Conservation (phyloP, 1,140 invertebrate genomes). For the Probaryconus sp. region DNA sequence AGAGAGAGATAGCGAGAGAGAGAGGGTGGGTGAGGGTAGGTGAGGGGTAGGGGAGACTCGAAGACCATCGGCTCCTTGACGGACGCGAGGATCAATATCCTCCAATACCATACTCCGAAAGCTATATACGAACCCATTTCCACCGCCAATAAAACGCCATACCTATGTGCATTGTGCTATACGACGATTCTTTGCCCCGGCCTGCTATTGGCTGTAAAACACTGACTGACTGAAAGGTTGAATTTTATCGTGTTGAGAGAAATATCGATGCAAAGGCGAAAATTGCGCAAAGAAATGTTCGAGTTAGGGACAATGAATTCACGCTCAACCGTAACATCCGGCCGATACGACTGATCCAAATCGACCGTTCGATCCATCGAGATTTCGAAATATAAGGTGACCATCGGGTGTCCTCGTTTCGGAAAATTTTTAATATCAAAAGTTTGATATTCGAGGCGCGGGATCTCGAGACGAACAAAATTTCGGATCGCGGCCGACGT, state of each 20-base stretch:
- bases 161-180: slow-evolving; percentile 76
- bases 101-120: slow-evolving; percentile 77
- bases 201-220: slow-evolving; percentile 76
- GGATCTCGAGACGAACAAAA: not conserved
- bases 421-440: too few relatives aligned
- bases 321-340: slow-evolving; percentile 24
- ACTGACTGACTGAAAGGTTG: slow-evolving; percentile 75
- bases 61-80: slow-evolving; percentile 77
- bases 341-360: too few relatives aligned
- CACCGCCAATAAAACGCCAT: slow-evolving; percentile 77
- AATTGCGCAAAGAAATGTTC: slow-evolving; percentile 44
- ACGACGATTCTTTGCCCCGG: slow-evolving; percentile 73
- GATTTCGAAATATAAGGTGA: too few relatives aligned
- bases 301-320: slow-evolving; percentile 26
- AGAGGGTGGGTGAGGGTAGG: too few relatives aligned
- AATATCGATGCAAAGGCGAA: slow-evolving; percentile 73
- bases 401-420: too few relatives aligned
- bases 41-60: slow-evolving; percentile 60
- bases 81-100: slow-evolving; percentile 78
- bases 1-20: too few relatives aligned
- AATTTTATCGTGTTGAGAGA: slow-evolving; percentile 75
- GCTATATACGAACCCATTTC: slow-evolving; percentile 76
- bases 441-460: too few relatives aligned
- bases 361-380: too few relatives aligned
- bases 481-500: slow-evolving; percentile 6